Evolutionary conservation across 2,888 invertebrate genomes (phyloP).

Genomic region (Dusona sp.): DNA sequence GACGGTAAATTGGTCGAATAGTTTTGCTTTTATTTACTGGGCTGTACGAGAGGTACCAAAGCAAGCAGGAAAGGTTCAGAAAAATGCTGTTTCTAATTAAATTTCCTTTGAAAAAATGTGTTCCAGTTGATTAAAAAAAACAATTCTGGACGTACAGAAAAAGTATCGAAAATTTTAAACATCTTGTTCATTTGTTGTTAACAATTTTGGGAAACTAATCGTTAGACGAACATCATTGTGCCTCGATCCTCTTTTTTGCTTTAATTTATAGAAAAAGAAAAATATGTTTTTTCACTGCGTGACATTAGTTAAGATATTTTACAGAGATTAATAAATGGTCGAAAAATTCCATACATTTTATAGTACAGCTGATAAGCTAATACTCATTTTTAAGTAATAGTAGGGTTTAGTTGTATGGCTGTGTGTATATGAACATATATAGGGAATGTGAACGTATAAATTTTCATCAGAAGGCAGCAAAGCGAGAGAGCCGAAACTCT

Average conservation of each 20-base stretch:
- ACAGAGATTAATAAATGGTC: background rate
- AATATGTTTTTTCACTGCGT: background rate
- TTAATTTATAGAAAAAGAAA: background rate
- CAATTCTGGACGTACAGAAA: background rate
- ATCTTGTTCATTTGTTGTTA: background rate
- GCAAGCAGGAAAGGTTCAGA: too few species aligned
- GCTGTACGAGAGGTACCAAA: too few species aligned
- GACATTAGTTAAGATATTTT: background rate
- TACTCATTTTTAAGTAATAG: background rate
- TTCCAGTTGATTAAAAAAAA: too few species aligned
- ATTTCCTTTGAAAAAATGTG: too few species aligned
- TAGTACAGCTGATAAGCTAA: background rate
- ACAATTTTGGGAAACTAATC: background rate
- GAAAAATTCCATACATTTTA: background rate
- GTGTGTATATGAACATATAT: background rate
- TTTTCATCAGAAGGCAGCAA: conserved; percentile 30
- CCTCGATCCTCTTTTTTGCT: background rate
- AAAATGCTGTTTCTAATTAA: too few species aligned
- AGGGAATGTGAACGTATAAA: background rate
- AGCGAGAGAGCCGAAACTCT: conserved; percentile 50
- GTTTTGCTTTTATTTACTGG: too few species aligned
- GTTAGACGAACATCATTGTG: background rate
- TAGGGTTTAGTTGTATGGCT: background rate
- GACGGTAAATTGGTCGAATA: too few species aligned
- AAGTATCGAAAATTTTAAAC: background rate